Conservation (phyloP, 2,888 invertebrate genomes). For the Ecdyonurus torrentis region DNA sequence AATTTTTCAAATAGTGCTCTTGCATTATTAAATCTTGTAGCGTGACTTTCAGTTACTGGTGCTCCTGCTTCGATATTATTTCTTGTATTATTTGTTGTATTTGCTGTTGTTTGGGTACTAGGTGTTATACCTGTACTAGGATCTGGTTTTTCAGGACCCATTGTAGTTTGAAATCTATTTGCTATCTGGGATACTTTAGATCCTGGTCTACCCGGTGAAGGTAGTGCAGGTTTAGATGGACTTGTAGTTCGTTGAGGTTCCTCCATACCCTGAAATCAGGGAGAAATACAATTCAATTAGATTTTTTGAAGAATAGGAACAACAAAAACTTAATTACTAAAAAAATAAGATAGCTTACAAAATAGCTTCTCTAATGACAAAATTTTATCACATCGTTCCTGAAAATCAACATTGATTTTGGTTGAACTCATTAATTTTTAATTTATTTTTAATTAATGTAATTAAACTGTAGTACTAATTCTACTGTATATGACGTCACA, state of each 20-base stretch:
- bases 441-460: too few relatives aligned
- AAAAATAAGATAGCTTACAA: not conserved
- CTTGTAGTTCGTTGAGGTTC: not conserved
- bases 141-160: conserved; percentile 31
- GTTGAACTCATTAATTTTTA: too few relatives aligned
- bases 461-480: too few relatives aligned
- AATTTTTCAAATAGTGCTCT: conserved; percentile 82
- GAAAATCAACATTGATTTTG: too few relatives aligned
- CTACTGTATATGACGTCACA: too few relatives aligned
- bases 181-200: conserved; percentile 83
- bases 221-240: not conserved
- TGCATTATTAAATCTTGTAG: conserved; percentile 81
- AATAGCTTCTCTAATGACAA: too few relatives aligned
- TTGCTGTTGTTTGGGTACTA: conserved; percentile 11
- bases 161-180: conserved; percentile 73
- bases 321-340: not conserved
- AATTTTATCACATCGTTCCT: too few relatives aligned
- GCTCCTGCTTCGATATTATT: conserved; percentile 8
- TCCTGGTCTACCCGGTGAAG: conserved; percentile 26
- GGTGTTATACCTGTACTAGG: conserved; percentile 8
- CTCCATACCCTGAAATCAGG: not conserved
- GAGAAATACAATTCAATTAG: not conserved
- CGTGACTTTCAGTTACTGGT: conserved; percentile 57
- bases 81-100: conserved; percentile 3
- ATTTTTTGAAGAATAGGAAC: not conserved